Percentiles rank a stretch among this genome's conserved stretches.
Conservation (phyloP, 2,888 invertebrate species). For the Morpho deidamia region DNA sequence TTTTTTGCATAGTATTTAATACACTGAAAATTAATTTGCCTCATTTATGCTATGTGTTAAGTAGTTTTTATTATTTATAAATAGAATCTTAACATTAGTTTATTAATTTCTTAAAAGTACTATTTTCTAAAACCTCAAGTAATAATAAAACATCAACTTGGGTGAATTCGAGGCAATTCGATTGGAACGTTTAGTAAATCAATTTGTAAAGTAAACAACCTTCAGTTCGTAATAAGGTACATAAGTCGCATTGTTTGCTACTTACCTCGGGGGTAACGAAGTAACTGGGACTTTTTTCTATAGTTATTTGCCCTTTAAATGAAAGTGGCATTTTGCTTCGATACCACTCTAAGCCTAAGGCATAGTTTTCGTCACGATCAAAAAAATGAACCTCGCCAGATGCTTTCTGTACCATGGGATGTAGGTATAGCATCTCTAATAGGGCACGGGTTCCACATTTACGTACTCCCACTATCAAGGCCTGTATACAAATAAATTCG, state of each 20-base stretch:
- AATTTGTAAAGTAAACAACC: constrained; percentile 7
- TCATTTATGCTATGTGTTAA: too few relatives aligned
- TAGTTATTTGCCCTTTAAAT: constrained; percentile 93
- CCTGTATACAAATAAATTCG: constrained; percentile 57
- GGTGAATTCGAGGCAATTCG: neutral
- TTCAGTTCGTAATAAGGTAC: neutral
- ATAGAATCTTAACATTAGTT: too few relatives aligned
- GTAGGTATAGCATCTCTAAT: constrained; percentile 96
- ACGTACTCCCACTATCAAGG: constrained; percentile 95
- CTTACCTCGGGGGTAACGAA: constrained; percentile 95
- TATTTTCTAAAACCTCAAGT: neutral
- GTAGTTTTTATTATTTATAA: too few relatives aligned
- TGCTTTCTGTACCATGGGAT: constrained; percentile 94
- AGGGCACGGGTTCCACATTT: constrained; percentile 98
- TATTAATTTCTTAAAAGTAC: too few relatives aligned
- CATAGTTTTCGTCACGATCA: constrained; percentile 95
- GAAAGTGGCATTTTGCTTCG: constrained; percentile 96
- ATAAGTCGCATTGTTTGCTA: constrained; percentile 10
- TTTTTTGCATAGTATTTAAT: too few relatives aligned
- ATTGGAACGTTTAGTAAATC: neutral
- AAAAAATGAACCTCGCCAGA: constrained; percentile 98
- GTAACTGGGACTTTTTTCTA: constrained; percentile 98
- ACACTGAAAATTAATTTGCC: too few relatives aligned
- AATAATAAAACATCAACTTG: neutral
- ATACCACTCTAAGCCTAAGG: constrained; percentile 96